Base-by-base conservation (phyloP, 2,797 vertebrate genomes). In the Chromis chromis region DNA sequence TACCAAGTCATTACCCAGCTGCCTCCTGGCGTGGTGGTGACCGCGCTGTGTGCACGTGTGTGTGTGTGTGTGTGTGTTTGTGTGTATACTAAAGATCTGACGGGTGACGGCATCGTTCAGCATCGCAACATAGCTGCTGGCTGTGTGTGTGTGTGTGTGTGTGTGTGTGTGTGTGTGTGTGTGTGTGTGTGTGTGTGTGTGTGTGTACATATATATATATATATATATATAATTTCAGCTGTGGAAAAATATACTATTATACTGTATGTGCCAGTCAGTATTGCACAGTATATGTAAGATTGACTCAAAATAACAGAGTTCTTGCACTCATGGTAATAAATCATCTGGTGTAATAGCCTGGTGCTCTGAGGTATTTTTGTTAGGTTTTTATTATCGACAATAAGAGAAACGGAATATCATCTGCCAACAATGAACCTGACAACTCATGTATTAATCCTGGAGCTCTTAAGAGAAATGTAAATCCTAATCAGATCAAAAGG, bases 101-200 rank as follows among this genome's bases (percentile, higher is more conserved):
- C 60, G 61, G 72, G 44, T 81, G 79, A 74, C 39, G 48, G 68
- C 74, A 77, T 63, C 24, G 36, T 48, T 60, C 42, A 70, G 74
- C 61, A 71, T 65, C 12, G 50, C 44, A 62, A 65, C 61, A 50
- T 56, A 39, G 78, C 82, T 64, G 17, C 66, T 60, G 62, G 66
- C 2, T 59, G 24, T 36, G 46, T 53, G 36, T 67, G 36, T 31
- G 46, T 57, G 50, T 40, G 10, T 1, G 70, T 1, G 64, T 69
- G 82, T 76, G 79, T n/a, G n/a, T n/a, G n/a, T n/a, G n/a, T n/a
- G n/a, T n/a, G n/a, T n/a, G n/a, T n/a, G n/a, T n/a, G n/a, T n/a
- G n/a, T n/a, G n/a, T n/a, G n/a, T n/a, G n/a, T n/a, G n/a, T n/a
- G n/a, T n/a, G n/a, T n/a, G n/a, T n/a, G n/a, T n/a, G n/a, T n/a